Evolutionary conservation across 2,797 vertebrate genomes (phyloP), one percentile per base, ranked within the genome.

Genomic region (Sarcoramphus papa): DNA sequence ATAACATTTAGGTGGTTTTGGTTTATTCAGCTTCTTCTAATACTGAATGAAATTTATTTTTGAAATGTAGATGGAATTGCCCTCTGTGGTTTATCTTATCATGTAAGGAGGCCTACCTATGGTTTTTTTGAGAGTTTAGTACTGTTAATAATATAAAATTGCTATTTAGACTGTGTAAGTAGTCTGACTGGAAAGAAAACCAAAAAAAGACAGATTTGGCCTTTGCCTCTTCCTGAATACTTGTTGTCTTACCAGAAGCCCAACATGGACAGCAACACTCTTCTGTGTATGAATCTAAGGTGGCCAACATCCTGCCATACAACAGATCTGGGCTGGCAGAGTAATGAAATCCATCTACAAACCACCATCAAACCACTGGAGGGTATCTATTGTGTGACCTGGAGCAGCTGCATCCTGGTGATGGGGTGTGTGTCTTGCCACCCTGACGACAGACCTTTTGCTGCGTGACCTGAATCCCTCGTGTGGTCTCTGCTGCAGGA

Each of bases 341-440:
- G 30, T 41, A 65, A 27, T 25, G n/a, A 60, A 70, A 40, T 37
- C 4, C 14, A 45, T 37, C 27, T 70, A 23, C 35, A 73, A 15
- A 74, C 21, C 21, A 80, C 18, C 15, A 37, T 21, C 21, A 80
- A 67, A 56, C 2, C 22, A 48, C 59, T 59, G 82, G 37, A 79
- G 19, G 22, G 2, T 30, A 28, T 24, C 28, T 73, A 5, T 9
- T 19, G 4, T 47, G 23, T 41, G 28, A 54, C 14, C 47, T 50
- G 68, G n/a, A 70, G 45, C n/a, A 51, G 14, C 35, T 63, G 40
- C 21, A 3, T 51, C 37, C 31, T 57, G 60, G 24, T 41, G 12
- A 31, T 18, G 12, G 25, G 33, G 5, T 0, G 2, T 12, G 2
- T 37, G 28, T 57, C n/a, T 57, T 10, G 0, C 11, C 14, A 3